These are phyloP conservation scores for Danionella cerebrum DNA, from an alignment of 2,113 vertebrate species.

Conservation along the genomic window DNA sequence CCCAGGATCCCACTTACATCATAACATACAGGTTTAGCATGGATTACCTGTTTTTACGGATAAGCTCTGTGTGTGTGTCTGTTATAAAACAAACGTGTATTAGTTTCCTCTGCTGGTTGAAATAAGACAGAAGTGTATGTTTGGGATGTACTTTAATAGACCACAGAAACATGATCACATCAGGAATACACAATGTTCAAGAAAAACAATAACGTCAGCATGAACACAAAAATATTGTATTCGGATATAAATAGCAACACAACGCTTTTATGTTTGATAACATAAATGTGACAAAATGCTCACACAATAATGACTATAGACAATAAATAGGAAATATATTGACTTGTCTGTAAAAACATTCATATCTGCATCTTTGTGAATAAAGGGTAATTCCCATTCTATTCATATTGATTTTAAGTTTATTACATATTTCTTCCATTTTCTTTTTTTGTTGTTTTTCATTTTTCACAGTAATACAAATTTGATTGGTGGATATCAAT, in stretches of 20 bases:
- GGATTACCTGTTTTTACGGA: not conserved
- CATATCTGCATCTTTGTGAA: too few species aligned
- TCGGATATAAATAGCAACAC: slow-evolving; percentile 2
- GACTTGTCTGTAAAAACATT: too few species aligned
- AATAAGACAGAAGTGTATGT: not conserved
- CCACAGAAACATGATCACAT: not conserved
- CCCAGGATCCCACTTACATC: not conserved
- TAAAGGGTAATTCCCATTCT: not conserved
- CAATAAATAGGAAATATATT: not conserved
- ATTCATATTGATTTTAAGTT: not conserved
- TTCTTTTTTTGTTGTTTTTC: not conserved
- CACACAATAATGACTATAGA: not conserved
- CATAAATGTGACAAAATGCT: not conserved
- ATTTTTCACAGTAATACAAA: not conserved
- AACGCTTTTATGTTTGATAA: not conserved
- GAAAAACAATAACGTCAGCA: not conserved
- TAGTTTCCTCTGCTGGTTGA: not conserved
- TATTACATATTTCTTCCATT: not conserved
- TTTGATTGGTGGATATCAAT: not conserved
- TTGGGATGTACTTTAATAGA: slow-evolving; percentile 4
- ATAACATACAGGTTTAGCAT: not conserved
- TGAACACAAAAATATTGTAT: not conserved
- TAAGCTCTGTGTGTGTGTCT: not conserved
- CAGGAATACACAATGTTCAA: not conserved
- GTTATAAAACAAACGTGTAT: too few species aligned